Conservation (phyloP, 1,140 invertebrate species). For the Philopotamus ludificatus region DNA sequence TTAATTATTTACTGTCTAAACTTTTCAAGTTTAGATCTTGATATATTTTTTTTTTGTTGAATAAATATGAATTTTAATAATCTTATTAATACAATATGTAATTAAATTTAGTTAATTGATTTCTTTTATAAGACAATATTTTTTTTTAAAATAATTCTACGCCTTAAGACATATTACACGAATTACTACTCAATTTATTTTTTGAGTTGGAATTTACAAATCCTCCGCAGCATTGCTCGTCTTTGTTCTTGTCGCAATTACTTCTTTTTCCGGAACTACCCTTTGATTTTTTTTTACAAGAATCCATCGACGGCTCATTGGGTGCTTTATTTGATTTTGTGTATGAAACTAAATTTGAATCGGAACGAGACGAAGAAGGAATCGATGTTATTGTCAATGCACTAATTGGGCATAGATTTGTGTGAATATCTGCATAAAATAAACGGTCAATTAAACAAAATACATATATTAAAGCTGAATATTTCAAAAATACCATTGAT, state of each 20-base stretch:
- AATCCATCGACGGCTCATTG: slow-evolving; percentile 7
- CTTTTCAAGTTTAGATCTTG: too few relatives aligned
- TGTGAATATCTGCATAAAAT: background rate
- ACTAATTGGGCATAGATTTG: background rate
- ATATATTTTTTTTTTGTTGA: too few relatives aligned
- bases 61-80: too few relatives aligned
- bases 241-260: slow-evolving; percentile 20
- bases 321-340: slow-evolving; percentile 18
- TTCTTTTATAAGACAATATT: too few relatives aligned
- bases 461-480: background rate
- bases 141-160: background rate
- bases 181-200: slow-evolving; percentile 37
- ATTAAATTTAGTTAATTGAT: too few relatives aligned
- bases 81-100: too few relatives aligned
- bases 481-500: slow-evolving; percentile 24
- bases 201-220: slow-evolving; percentile 33
- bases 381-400: background rate
- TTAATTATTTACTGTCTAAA: too few relatives aligned
- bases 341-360: slow-evolving; percentile 33
- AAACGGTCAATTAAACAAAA: slow-evolving; percentile 1
- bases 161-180: slow-evolving; percentile 37
- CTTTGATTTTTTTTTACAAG: slow-evolving; percentile 25
- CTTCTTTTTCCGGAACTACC: slow-evolving; percentile 4
- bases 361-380: slow-evolving; percentile 31
- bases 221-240: slow-evolving; percentile 37